Evolutionary conservation across 2,797 vertebrate species (phyloP).

Genomic region (Trachurus trachurus): DNA sequence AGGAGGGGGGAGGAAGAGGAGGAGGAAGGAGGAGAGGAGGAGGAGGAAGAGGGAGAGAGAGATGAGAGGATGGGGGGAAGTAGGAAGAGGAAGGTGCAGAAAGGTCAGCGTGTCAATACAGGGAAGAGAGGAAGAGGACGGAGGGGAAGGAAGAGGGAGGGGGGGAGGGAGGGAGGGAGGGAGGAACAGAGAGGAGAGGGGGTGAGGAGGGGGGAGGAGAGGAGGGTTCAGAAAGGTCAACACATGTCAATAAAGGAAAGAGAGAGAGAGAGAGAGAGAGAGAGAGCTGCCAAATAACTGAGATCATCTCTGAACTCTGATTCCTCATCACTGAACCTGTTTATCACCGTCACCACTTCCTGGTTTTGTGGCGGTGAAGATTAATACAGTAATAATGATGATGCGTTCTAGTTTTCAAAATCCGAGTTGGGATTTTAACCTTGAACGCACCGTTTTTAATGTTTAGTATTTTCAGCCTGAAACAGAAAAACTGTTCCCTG

Average conservation of each 20-base stretch:
- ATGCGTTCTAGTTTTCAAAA: too few species aligned
- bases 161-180: conserved; percentile 34
- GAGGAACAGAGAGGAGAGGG: conserved; percentile 61
- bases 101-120: conserved; percentile 47
- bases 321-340: too few species aligned
- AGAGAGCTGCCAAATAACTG: too few species aligned
- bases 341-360: too few species aligned
- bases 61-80: not conserved
- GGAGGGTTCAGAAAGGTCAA: conserved; percentile 65
- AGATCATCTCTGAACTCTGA: too few species aligned
- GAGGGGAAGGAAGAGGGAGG: not conserved
- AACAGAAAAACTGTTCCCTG: too few species aligned
- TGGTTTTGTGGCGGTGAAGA: too few species aligned
- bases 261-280: conserved; percentile 65
- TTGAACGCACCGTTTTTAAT: too few species aligned
- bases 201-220: not conserved
- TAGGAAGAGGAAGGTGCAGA: conserved; percentile 18
- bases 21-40: not conserved
- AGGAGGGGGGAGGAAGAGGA: not conserved
- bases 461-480: too few species aligned
- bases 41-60: not conserved
- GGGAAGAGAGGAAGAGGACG: conserved; percentile 66
- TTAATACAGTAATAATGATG: too few species aligned
- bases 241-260: conserved; percentile 41
- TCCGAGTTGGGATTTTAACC: too few species aligned